A percentile compares a stretch with the other conserved stretches of the same genome.
Conservation (phyloP, 2,888 invertebrate genomes). For the Platycnemis pennipes region DNA sequence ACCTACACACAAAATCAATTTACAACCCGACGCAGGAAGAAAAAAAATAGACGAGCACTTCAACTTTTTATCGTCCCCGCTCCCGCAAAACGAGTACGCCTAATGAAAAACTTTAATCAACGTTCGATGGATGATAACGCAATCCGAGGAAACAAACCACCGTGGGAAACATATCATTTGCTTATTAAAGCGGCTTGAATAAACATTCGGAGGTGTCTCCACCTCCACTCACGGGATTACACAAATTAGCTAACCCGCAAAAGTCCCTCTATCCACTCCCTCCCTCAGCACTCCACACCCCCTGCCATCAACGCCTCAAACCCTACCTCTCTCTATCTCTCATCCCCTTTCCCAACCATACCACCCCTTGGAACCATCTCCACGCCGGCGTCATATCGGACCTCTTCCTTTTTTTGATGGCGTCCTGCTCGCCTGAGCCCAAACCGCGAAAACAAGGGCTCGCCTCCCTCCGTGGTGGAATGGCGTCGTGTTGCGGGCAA, state of each 20-base stretch:
- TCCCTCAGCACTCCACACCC: background rate
- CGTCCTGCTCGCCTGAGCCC: background rate
- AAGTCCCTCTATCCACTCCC: background rate
- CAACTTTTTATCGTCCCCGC: background rate
- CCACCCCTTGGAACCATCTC: background rate
- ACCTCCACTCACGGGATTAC: background rate
- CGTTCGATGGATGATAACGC: conserved; percentile 27
- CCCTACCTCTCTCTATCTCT: no score
- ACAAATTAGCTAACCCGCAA: conserved; percentile 17
- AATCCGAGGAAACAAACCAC: conserved; percentile 43
- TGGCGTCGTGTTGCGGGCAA: conserved; percentile 21
- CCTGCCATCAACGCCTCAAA: no score
- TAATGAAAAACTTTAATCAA: conserved; percentile 61
- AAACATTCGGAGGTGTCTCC: background rate
- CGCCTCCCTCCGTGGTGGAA: background rate
- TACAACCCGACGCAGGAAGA: background rate
- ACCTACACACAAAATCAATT: background rate
- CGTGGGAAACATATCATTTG: conserved; percentile 12
- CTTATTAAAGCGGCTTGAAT: conserved; percentile 57
- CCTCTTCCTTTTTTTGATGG: background rate
- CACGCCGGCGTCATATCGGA: background rate
- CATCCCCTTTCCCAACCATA: no score
- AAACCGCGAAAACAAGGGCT: conserved; percentile 42
- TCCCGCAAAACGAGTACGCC: background rate
- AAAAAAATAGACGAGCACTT: background rate